phyloP scores from a whole-genome alignment of 2,888 invertebrate genomes.

The Coelogynopora nodosa region DNA sequence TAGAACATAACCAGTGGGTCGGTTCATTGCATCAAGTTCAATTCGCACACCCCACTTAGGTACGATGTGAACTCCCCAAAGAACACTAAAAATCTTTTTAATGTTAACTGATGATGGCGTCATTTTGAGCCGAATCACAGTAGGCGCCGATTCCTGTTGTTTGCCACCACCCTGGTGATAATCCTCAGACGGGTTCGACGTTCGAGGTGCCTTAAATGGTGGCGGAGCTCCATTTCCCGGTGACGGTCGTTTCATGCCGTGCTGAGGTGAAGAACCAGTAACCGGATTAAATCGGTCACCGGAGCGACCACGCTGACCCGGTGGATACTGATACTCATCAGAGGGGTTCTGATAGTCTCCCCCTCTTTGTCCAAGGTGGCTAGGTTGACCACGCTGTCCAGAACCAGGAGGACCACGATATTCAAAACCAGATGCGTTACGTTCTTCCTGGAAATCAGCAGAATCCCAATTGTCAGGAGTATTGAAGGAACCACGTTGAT shows the following conservation, averaged over 20 bases:
- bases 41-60: slow-evolving; percentile 39
- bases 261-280: background rate
- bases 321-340: no score
- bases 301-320: no score
- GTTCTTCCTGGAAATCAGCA: no score
- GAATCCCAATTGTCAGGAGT: no score
- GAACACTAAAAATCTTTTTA: slow-evolving; percentile 2
- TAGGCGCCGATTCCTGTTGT: background rate
- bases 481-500: no score
- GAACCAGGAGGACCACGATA: no score
- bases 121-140: slow-evolving; percentile 14
- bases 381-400: no score
- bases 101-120: slow-evolving; percentile 21
- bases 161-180: background rate
- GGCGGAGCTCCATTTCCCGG: background rate
- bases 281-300: background rate
- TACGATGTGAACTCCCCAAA: slow-evolving; percentile 32
- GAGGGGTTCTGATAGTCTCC: no score
- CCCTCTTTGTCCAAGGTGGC: no score
- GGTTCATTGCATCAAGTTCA: slow-evolving; percentile 32
- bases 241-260: background rate
- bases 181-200: background rate
- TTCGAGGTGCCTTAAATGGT: background rate
- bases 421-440: no score
- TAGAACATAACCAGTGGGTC: slow-evolving; percentile 44